phyloP scores from a whole-genome alignment of 2,888 invertebrate genomes.

The Hydrotaea diabolus region DNA sequence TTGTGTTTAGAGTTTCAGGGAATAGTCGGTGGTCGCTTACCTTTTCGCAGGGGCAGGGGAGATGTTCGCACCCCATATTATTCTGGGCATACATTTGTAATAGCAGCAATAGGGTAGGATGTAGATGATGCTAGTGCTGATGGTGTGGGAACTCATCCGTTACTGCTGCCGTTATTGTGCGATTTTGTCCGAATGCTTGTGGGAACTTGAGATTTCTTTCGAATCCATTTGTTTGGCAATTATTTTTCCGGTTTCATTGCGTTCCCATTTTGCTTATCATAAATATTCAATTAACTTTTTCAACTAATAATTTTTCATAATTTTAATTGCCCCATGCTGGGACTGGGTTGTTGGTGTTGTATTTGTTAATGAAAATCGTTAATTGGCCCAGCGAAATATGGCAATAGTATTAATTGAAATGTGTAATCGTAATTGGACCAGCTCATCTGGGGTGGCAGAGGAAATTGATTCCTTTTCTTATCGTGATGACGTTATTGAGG shows the following conservation, averaged over 20 bases:
- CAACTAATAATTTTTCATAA: slow-evolving; percentile 37
- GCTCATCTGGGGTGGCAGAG: background rate
- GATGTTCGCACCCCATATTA: background rate
- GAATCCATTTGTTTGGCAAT: background rate
- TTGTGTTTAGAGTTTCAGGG: background rate
- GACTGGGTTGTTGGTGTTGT: background rate
- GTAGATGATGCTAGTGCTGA: background rate
- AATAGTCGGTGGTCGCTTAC: background rate
- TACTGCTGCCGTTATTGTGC: background rate
- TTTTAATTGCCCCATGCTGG: slow-evolving; percentile 8
- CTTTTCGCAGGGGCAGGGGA: background rate
- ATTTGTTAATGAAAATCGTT: slow-evolving; percentile 25
- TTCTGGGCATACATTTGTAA: background rate
- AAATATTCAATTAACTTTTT: slow-evolving; percentile 42
- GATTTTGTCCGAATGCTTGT: background rate
- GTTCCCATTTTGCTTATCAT: slow-evolving; percentile 18
- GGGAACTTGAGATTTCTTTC: background rate
- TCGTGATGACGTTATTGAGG: background rate
- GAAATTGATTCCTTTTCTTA: background rate
- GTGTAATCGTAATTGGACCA: background rate
- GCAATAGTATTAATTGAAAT: slow-evolving; percentile 43
- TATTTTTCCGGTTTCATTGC: background rate
- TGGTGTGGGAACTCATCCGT: background rate
- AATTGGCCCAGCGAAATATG: slow-evolving; percentile 32
- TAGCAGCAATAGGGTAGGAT: background rate